Conservation (phyloP, 2,113 vertebrate species). For the Eira barbara region DNA sequence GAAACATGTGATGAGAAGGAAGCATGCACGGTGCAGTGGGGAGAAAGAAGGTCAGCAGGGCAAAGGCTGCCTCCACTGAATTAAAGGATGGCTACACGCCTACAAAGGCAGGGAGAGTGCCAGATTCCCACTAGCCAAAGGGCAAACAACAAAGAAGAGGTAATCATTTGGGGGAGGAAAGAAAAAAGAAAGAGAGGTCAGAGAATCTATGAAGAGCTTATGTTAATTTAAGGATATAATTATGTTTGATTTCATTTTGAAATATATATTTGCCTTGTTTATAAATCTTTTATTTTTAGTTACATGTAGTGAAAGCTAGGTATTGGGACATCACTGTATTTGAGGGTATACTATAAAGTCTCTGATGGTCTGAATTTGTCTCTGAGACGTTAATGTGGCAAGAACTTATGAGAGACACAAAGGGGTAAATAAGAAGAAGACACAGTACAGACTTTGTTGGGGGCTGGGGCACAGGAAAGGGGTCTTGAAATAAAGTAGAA, state of each 20-base stretch:
- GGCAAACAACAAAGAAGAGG: not conserved
- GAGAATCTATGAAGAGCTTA: not conserved
- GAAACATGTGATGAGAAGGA: not conserved
- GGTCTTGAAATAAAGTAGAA: not conserved
- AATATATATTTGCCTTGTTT: not conserved
- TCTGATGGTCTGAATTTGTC: not conserved
- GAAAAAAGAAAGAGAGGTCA: not conserved
- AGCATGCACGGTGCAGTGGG: not conserved
- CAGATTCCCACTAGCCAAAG: no score
- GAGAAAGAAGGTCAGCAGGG: not conserved
- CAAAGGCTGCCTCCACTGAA: no score
- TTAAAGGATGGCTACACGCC: no score
- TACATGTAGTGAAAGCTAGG: not conserved
- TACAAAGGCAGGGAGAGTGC: not conserved
- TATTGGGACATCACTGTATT: not conserved
- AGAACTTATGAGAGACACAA: not conserved
- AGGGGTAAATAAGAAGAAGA: not conserved
- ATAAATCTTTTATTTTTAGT: not conserved
- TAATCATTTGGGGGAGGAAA: not conserved
- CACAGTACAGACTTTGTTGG: not conserved
- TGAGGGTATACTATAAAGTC: not conserved
- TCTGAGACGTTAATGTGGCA: not conserved
- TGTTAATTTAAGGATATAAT: not conserved
- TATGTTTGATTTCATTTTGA: not conserved
- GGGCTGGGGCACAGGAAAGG: fast-evolving